A percentile compares a stretch with the other conserved stretches of the same genome.
Conservation (phyloP, 2,888 invertebrate species). For the Spialia ferax region DNA sequence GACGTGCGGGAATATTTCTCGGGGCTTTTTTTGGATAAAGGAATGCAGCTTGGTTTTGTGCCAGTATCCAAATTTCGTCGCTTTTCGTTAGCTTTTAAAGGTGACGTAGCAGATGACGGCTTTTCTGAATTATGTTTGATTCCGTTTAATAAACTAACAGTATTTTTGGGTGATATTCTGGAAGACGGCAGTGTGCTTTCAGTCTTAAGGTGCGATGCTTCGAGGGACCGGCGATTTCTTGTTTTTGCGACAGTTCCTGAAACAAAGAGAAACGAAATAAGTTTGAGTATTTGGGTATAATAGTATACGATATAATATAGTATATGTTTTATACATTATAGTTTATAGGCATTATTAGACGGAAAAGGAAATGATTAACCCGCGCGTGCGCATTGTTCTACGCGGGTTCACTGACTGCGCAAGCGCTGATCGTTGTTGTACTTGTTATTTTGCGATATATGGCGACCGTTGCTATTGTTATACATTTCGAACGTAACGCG, state of each 20-base stretch:
- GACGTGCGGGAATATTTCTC: constrained; percentile 67
- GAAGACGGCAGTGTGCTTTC: constrained; percentile 81
- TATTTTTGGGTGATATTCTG: constrained; percentile 77
- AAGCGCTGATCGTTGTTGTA: constrained; percentile 64
- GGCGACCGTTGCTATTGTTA: constrained; percentile 64
- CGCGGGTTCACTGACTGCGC: constrained; percentile 74
- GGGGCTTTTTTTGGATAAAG: constrained; percentile 72
- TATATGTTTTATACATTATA: constrained; percentile 6
- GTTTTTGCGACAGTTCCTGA: constrained; percentile 73
- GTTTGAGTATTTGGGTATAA: neutral
- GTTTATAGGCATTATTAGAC: constrained; percentile 50
- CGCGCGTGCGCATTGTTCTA: constrained; percentile 70
- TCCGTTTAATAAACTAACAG: constrained; percentile 71
- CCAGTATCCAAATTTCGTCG: constrained; percentile 69
- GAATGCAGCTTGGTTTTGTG: constrained; percentile 77
- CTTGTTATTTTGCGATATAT: constrained; percentile 68
- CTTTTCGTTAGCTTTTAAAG: constrained; percentile 67
- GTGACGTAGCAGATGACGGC: constrained; percentile 57
- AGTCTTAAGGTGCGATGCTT: constrained; percentile 76
- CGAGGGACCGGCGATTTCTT: constrained; percentile 71
- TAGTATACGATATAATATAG: constrained; percentile 14
- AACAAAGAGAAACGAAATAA: constrained; percentile 61
- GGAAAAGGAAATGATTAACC: constrained; percentile 73
- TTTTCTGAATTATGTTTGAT: constrained; percentile 69
- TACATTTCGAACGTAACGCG: constrained; percentile 50